Evolutionary conservation across 2,888 invertebrate species (phyloP), one percentile per base, ranked within the genome.

Genomic region (Nymphalis c-album): DNA sequence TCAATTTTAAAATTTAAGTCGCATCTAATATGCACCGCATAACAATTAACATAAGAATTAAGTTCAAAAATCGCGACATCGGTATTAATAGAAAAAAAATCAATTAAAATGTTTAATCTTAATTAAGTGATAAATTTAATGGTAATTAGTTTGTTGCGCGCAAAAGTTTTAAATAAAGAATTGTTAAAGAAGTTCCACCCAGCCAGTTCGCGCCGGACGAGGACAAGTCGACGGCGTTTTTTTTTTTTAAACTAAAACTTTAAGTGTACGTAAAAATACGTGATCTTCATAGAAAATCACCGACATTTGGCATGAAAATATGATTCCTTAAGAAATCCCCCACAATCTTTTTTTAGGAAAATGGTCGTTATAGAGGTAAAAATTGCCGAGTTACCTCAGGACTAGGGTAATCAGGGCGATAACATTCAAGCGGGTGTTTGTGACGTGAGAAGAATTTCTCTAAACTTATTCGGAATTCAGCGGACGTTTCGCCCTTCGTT

Each of bases 321-420:
- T 58, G 59, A 63, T 60, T 45, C 63, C 55, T 63, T 55, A 48
- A 66, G 55, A 61, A 66, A 66, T 48, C 60, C 40, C 31, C 45
- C 51, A 60, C 68, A 70, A 70, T 63, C 62, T 68, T 65, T 70
- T 57, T 57, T 68, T 64, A 68, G 62, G 59, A 59, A 70, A 70
- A 64, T 59, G 67, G 70, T 62, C 58, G 58, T 64, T 64, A 70
- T 58, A 64, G 59, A 70, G 63, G 68, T 61, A 64, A 65, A 67
- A 68, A 70, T 68, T 61, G 64, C 67, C 62, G 57, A 57, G 62
- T 68, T 65, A 63, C 64, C 57, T 55, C 31, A 53, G 63, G 64
- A 45, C 68, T 63, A 13, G 45, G 48, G 57, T 70, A 68, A 67
- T 70, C 70, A 70, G 60, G 62, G 60, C 62, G 53, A 64, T 70